Percentiles rank a stretch among this genome's conserved stretches.
phyloP scores from a whole-genome alignment of 2,888 invertebrate species.

The Linnaemya vulpina region DNA sequence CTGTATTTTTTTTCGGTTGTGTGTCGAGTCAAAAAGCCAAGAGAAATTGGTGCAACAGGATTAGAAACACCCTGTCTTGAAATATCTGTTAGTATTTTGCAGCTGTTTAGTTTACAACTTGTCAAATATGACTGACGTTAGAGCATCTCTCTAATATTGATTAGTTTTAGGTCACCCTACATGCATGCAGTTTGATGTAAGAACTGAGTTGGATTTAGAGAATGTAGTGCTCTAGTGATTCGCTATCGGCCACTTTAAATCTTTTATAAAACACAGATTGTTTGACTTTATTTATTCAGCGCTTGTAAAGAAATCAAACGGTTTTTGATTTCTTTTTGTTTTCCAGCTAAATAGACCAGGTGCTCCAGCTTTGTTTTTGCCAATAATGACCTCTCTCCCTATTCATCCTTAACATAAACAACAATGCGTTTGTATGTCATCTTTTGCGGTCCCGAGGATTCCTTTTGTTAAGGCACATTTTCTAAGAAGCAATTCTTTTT shows the following conservation, averaged over 20 bases:
- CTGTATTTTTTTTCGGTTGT: too few species aligned
- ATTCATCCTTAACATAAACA: slow-evolving; percentile 17
- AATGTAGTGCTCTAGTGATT: neutral
- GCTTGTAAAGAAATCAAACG: slow-evolving; percentile 61
- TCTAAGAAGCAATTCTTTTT: slow-evolving; percentile 81
- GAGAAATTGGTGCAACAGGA: too few species aligned
- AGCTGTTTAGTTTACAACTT: too few species aligned
- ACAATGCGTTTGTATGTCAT: slow-evolving; percentile 47
- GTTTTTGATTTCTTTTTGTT: slow-evolving; percentile 38
- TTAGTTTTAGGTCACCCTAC: too few species aligned
- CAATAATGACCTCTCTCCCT: slow-evolving; percentile 39
- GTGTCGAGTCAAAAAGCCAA: too few species aligned
- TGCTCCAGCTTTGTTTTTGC: slow-evolving; percentile 76
- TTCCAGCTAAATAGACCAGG: slow-evolving; percentile 76
- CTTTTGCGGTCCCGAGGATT: slow-evolving; percentile 54
- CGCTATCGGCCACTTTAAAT: neutral
- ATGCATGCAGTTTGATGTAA: too few species aligned
- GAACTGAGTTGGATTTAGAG: too few species aligned
- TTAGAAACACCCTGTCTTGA: too few species aligned
- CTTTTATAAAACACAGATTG: neutral
- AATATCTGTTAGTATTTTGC: too few species aligned
- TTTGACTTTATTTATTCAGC: slow-evolving; percentile 60
- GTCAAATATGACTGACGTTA: too few species aligned
- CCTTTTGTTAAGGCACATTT: slow-evolving; percentile 62
- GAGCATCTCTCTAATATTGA: too few species aligned